Evolutionary conservation across 2,113 vertebrate species (phyloP), one percentile per base, ranked within the genome.

Genomic region (Sebastes schlegelii): DNA sequence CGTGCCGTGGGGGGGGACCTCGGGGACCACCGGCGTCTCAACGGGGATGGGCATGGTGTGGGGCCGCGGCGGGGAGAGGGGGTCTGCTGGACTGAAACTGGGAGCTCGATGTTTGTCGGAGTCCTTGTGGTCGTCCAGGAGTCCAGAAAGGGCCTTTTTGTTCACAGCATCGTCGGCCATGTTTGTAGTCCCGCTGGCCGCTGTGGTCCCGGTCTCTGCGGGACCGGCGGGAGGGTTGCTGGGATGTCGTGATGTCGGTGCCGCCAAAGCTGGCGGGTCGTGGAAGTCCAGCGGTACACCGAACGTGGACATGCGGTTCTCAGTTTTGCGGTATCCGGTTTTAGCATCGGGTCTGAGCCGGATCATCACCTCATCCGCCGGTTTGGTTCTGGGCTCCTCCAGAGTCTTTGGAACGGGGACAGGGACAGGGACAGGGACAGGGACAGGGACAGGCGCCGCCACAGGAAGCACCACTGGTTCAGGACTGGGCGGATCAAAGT

Each of bases 301-400:
- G 0, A 96, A 96, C 0, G 95, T 96, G 4, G 95, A 96, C 95
- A 96, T 94, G 54, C 95, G 94, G 88, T 96, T 95, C 49, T 96
- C 95, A 0, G 83, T 84, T 71, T 94, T 95, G 7, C 77, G 89
- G 61, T 86, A 61, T 1, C 86, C 67, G 34, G 34, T 34, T 0
- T 26, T 42, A 1, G 51, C 48, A 0, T 92, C 90, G 0, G 95
- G 70, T 40, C 89, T 91, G 48, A 93, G 54, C 4, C 84, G 84
- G 65, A 96, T 96, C 5, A 85, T 91, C 61, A 95, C 92, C 80
- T 96, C 94, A 0, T 94, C 91, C 1, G 58, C 81, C 0, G 83
- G 71, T 74, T 87, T 91, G 7, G 63, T 21, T 55, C 63, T 84
- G 21, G 73, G 55, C 2, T 90, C 73, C 16, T 95, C 93, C n/a